Base-by-base conservation (phyloP, 35 echinoderm and acorn worm species). In the Hemicentrotus pulcherrimus region DNA sequence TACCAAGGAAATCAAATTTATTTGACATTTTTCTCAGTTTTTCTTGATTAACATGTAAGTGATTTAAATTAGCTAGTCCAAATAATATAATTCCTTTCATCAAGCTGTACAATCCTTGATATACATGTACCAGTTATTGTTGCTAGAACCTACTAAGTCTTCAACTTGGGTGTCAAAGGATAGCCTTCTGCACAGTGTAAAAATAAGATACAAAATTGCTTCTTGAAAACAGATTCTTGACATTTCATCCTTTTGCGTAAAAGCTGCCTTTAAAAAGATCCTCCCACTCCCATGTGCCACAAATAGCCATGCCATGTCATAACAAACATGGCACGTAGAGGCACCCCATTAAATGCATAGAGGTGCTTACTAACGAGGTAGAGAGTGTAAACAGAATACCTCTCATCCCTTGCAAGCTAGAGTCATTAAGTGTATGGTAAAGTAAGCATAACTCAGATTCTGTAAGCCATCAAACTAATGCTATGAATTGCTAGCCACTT, bases 341-440 rank as follows among this genome's bases (percentile, higher is more conserved):
- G 65, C 65, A 78, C 22, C 6, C 65, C 28, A 78, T 78, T 78
- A 78, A 78, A 78, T 6, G 15, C 65, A 78, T 78, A 1, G 24
- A 78, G 65, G 65, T 78, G 24, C 65, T 78, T 78, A 78, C 65
- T 78, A 78, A 78, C 65, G 65, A 78, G 65, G 46, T 90, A 24
- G 88, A 33, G 46, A 90, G 32, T 35, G 88, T 90, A 90, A 90
- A 90, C 88, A 90, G 32, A 90, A 90, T 32, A 24, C 11, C 88
- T 18, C 24, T 19, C 32, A 47, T 78, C 65, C 65, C 65, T 5
- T 90, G 32, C 46, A 15, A 90, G 88, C 24, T 90, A 46, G 88
- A 90, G 88, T 90, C 88, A 90, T 90, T 90, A 90, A 90, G 88
- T 45, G 88, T 32, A 15, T 90, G 9, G 88, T 5, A 33, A 47